Base-by-base conservation (phyloP, 1,140 invertebrate species). In the Papilio glaucus region DNA sequence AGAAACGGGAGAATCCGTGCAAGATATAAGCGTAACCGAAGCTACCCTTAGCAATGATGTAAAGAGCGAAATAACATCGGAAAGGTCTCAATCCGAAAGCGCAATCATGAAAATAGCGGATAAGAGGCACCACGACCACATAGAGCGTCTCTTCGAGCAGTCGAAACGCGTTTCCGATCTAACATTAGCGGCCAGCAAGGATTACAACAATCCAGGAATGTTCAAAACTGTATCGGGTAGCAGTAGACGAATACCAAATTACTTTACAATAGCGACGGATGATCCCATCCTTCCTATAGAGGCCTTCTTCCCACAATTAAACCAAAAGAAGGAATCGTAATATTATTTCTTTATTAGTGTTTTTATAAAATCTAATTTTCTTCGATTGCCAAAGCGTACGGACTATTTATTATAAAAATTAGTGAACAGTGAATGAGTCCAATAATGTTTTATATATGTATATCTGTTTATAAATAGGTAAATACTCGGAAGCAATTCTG, bases 271-370 rank as follows among this genome's bases (percentile, higher is more conserved):
- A 86, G 94, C 94, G 0, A 95, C 95, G 8, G 95, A 95, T 73
- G 94, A 95, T 78, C 95, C 95, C 0, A 95, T 95, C 26, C 86
- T 95, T 45, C 95, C 95, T 0, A 95, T 95, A 72, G 94, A 95
- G 82, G 94, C 95, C 5, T 95, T 95, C 81, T 95, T 95, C 78
- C 94, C 95, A 21, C 94, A 95, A 81, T 83, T 95, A 57, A 95
- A 94, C 77, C 92, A 93, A 85, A 94, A 93, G 84, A 94, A 93
- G 87, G 93, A 94, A 84, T 79, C 91, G 60, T 93, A 90, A 87
- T 61, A 76, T 86, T 85, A 78, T 77, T n/a, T n/a, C n/a, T n/a
- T n/a, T n/a, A 61, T 39, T 81, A 81, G 49, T 76, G n/a, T 80
- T 83, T 76, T 78, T 74, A 68, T 77, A 63, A 76, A 84, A 87